Percentiles rank a stretch among this genome's conserved stretches.
These are phyloP conservation scores for Teleogryllus oceanicus DNA, from an alignment of 2,888 invertebrate species.

Conservation along the genomic window DNA sequence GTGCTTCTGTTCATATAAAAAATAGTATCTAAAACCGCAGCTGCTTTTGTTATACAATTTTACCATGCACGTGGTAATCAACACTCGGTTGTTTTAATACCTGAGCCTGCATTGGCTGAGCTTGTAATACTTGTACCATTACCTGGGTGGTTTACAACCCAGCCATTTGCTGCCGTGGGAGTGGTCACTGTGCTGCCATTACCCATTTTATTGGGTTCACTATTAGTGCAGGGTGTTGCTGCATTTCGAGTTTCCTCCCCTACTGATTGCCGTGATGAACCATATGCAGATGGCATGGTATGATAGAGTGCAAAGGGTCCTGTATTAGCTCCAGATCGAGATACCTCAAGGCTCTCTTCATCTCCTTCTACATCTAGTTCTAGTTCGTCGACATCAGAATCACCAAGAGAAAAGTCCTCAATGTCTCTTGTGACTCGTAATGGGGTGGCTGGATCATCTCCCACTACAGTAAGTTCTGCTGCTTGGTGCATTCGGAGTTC, in stretches of 20 bases:
- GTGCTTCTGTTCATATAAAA: background rate
- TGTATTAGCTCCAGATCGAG: constrained; percentile 20
- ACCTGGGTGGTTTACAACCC: constrained; percentile 33
- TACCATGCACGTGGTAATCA: constrained; percentile 33
- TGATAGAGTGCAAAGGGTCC: constrained; percentile 25
- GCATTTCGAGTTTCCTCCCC: constrained; percentile 11
- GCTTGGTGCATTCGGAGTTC: constrained; percentile 44
- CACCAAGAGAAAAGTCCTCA: constrained; percentile 42
- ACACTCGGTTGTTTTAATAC: constrained; percentile 41
- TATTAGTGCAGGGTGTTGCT: constrained; percentile 30
- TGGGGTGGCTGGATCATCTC: constrained; percentile 41
- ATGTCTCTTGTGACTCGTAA: constrained; percentile 40
- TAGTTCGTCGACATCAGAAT: constrained; percentile 39
- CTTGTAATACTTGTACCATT: constrained; percentile 28
- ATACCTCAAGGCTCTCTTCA: constrained; percentile 25
- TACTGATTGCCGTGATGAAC: background rate
- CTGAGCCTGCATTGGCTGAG: constrained; percentile 24
- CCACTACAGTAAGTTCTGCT: constrained; percentile 27
- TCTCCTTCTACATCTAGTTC: constrained; percentile 39
- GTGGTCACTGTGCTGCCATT: constrained; percentile 40
- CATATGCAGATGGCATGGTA: constrained; percentile 26
- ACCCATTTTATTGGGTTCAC: constrained; percentile 41
- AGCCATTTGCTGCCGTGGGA: constrained; percentile 40
- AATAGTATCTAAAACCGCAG: background rate
- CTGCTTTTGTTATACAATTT: background rate